phyloP scores from a whole-genome alignment of 2,797 vertebrate genomes.

The Lagodon rhomboides region DNA sequence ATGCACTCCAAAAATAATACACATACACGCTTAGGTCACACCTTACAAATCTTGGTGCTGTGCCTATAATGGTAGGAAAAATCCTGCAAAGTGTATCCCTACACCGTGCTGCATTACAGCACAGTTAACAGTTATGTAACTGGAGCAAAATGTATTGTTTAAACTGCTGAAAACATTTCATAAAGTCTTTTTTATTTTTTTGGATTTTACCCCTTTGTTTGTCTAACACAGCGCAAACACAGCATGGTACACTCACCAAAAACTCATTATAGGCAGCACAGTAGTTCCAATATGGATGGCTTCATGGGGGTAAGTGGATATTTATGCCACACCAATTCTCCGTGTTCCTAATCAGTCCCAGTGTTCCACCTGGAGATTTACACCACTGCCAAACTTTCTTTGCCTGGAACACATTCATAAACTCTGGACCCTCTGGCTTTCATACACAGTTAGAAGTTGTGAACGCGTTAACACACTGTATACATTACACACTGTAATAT shows the following conservation, averaged over 20 bases:
- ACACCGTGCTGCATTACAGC: constrained; percentile 11
- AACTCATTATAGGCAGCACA: constrained; percentile 35
- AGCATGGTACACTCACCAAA: constrained; percentile 14
- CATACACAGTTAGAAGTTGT: constrained; percentile 2
- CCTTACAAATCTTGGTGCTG: no score
- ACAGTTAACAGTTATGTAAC: constrained; percentile 1
- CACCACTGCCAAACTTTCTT: constrained; percentile 23
- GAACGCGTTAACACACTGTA: neutral
- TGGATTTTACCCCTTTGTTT: constrained; percentile 22
- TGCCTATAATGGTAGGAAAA: no score
- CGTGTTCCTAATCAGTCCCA: constrained; percentile 53
- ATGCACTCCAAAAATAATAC: no score
- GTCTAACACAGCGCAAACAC: constrained; percentile 10
- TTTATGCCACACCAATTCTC: constrained; percentile 37
- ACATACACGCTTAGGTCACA: no score
- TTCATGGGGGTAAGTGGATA: constrained; percentile 41
- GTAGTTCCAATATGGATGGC: constrained; percentile 32
- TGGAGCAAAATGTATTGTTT: constrained; percentile 4
- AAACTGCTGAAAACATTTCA: constrained; percentile 11
- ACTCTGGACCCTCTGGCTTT: constrained; percentile 12
- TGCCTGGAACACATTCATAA: constrained; percentile 12
- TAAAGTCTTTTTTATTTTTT: neutral
- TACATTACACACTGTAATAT: no score
- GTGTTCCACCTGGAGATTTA: constrained; percentile 37
- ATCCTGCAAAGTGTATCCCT: neutral